A percentile compares a stretch with the other conserved stretches of the same genome.
phyloP scores from a whole-genome alignment of 2,113 vertebrate species.

The Bos javanicus region DNA sequence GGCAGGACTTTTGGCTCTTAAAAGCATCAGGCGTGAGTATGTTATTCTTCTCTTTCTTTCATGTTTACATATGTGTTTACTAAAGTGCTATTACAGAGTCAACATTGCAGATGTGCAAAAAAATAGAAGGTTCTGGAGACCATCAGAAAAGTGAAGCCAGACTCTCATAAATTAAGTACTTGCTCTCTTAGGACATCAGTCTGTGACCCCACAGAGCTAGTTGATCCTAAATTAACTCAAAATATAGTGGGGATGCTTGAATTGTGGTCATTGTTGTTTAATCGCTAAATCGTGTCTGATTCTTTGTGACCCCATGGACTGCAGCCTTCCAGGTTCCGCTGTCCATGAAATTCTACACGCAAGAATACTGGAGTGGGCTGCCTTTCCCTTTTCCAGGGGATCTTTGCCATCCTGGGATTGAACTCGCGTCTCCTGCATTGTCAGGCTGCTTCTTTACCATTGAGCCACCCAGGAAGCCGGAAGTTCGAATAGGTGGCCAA shows the following conservation, averaged over 20 bases:
- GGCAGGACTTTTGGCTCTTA: neutral
- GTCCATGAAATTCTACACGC: neutral
- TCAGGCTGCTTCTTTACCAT: neutral
- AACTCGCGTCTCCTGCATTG: accelerated
- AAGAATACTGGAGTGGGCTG: neutral
- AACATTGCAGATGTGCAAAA: neutral
- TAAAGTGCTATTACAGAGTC: neutral
- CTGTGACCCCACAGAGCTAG: neutral
- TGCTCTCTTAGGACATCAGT: neutral
- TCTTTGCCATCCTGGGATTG: neutral
- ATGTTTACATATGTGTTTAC: neutral
- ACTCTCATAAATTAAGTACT: neutral
- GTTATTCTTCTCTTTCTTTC: neutral
- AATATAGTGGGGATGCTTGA: neutral
- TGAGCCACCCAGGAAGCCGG: neutral
- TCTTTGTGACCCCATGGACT: neutral
- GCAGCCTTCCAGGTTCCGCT: neutral
- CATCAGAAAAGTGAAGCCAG: neutral
- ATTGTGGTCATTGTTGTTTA: neutral
- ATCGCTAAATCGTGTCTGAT: neutral
- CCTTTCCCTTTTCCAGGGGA: neutral
- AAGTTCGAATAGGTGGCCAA: neutral
- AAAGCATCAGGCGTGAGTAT: accelerated
- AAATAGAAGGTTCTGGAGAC: neutral
- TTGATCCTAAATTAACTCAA: neutral